Conservation (phyloP, 2,888 invertebrate species). For the Toxonevra muliebris region DNA sequence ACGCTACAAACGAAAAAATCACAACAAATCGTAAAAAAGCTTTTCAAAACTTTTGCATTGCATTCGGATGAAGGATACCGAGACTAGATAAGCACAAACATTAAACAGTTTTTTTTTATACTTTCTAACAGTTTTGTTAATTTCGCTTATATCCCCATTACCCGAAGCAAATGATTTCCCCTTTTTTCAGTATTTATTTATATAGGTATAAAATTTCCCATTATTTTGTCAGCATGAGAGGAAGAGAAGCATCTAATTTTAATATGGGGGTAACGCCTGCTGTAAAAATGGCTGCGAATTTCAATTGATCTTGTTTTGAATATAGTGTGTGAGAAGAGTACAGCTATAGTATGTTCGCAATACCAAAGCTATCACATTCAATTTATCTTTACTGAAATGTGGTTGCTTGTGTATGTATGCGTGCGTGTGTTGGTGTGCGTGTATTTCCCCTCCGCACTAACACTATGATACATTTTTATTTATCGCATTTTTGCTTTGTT, state of each 20-base stretch:
- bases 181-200: not conserved
- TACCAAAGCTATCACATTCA: not conserved
- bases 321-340: not conserved
- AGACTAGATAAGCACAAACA: too few species aligned
- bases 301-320: conserved; percentile 25
- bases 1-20: not conserved
- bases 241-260: not conserved
- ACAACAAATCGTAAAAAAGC: conserved; percentile 12
- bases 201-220: conserved; percentile 17
- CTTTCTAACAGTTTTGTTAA: too few species aligned
- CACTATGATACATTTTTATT: conserved; percentile 9
- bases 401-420: conserved; percentile 13
- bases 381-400: not conserved
- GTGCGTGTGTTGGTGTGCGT: not conserved
- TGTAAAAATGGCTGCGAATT: conserved; percentile 28
- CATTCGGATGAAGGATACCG: too few species aligned
- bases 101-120: too few species aligned
- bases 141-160: not conserved
- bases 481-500: conserved; percentile 6
- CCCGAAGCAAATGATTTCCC: not conserved
- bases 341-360: not conserved
- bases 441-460: not conserved
- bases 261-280: conserved; percentile 21
- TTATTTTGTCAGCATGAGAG: conserved; percentile 2
- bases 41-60: not conserved